Conservation (phyloP, 53 echinoderm and acorn worm genomes). For the Actinopyga echinites region DNA sequence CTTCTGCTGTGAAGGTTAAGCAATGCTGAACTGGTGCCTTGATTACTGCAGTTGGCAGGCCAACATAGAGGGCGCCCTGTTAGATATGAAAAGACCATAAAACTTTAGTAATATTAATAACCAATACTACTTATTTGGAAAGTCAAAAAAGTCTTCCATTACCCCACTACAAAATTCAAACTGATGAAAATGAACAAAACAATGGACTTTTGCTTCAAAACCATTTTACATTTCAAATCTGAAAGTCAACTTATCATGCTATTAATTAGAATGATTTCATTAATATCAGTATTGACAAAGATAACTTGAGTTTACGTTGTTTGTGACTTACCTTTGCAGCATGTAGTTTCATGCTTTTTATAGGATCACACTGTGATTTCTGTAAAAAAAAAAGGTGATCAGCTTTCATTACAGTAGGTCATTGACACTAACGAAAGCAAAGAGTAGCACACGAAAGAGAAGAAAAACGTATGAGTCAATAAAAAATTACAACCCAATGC, state of each 20-base stretch:
- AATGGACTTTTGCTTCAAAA: no score
- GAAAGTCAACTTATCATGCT: no score
- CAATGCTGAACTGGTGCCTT: conserved; percentile 86
- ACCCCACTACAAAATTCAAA: no score
- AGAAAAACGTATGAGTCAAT: no score
- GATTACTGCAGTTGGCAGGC: conserved; percentile 76
- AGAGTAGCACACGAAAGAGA: no score
- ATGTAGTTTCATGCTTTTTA: conserved; percentile 62
- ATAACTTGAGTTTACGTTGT: neutral
- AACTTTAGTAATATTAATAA: neutral
- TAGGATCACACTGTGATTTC: conserved; percentile 60
- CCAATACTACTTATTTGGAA: neutral
- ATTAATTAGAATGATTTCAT: no score
- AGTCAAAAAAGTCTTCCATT: no score
- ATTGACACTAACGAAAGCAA: neutral
- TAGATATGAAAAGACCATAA: conserved; percentile 17
- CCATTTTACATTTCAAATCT: no score
- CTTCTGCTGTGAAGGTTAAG: conserved; percentile 51
- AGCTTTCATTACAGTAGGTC: neutral
- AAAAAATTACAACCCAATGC: no score
- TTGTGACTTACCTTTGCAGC: conserved; percentile 50
- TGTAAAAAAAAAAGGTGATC: conserved; percentile 11
- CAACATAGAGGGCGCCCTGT: conserved; percentile 88
- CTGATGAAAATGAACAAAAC: no score
- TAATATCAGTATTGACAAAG: neutral